Evolutionary conservation across 2,113 vertebrate genomes (phyloP).

Genomic region (Pelusios castaneus): DNA sequence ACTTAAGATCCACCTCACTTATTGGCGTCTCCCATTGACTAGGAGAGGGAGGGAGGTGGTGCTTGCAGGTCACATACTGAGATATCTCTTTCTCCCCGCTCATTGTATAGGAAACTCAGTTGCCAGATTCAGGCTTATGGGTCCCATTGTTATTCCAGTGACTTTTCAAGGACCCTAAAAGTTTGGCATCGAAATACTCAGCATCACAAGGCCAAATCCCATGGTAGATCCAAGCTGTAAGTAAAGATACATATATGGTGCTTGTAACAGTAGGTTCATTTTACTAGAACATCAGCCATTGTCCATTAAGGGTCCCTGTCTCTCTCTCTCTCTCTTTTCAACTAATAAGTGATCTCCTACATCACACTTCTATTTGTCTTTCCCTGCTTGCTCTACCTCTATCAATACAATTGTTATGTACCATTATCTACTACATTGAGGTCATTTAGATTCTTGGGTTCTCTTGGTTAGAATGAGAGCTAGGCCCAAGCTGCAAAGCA

Average conservation of each 20-base stretch:
- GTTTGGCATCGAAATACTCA: background rate
- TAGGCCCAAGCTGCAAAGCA: background rate
- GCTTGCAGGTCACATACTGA: background rate
- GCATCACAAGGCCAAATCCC: background rate
- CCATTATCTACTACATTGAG: background rate
- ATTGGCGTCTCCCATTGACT: background rate
- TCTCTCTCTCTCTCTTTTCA: background rate
- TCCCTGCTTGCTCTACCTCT: background rate
- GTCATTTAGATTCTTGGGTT: background rate
- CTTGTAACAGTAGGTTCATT: background rate
- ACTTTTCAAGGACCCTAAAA: background rate
- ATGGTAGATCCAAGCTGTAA: background rate
- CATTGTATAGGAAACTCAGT: background rate
- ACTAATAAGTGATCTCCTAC: background rate
- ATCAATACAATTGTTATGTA: background rate
- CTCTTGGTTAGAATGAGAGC: background rate
- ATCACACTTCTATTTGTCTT: background rate
- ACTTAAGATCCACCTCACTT: background rate
- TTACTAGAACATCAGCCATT: background rate
- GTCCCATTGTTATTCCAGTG: background rate
- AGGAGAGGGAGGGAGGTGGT: background rate
- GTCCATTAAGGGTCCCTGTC: background rate
- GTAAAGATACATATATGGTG: accelerated
- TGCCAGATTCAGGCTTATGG: background rate
- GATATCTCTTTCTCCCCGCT: background rate